These are phyloP conservation scores for Pantherophis guttatus DNA, from an alignment of 2,113 vertebrate genomes.

Conservation along the genomic window DNA sequence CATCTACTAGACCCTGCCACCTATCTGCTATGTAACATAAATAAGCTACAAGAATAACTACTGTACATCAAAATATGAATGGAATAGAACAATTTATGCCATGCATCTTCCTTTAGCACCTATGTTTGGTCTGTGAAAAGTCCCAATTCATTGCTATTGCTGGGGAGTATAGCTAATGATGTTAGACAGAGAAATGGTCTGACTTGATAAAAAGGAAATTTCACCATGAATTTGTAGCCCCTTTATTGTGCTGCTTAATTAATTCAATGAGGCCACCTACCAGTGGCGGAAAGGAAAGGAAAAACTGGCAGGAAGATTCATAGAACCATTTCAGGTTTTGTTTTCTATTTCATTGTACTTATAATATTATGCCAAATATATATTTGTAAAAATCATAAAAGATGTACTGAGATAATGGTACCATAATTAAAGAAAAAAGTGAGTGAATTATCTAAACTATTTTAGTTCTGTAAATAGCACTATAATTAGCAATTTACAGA, in stretches of 20 bases:
- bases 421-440: neutral
- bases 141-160: neutral
- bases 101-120: neutral
- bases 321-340: neutral
- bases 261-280: neutral
- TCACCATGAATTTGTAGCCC: neutral
- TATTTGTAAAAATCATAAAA: neutral
- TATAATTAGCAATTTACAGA: neutral
- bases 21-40: neutral
- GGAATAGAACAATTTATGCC: neutral
- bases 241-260: neutral
- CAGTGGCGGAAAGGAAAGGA: neutral
- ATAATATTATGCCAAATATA: neutral
- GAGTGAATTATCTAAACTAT: neutral
- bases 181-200: neutral
- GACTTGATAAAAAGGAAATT: neutral
- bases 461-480: neutral
- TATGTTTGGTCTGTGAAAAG: neutral
- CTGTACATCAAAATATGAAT: neutral
- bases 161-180: neutral
- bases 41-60: neutral
- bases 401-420: neutral
- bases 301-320: neutral
- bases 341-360: too few species aligned
- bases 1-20: neutral